Conservation (phyloP, 2,797 vertebrate species). For the Rhynchonycteris naso region DNA sequence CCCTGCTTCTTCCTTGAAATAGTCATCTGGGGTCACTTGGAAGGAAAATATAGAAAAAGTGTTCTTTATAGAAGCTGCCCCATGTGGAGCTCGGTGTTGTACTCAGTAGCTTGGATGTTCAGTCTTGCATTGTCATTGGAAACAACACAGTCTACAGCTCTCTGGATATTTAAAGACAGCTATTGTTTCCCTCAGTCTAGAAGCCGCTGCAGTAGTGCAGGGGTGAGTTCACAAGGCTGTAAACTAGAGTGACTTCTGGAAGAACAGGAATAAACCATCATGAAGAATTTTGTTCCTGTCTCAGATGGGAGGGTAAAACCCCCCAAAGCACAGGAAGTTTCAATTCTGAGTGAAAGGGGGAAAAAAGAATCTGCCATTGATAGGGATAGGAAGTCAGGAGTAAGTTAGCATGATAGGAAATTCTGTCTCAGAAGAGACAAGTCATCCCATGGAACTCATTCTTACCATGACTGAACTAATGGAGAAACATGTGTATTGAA, state of each 20-base stretch:
- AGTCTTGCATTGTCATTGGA: neutral
- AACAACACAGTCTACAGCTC: neutral
- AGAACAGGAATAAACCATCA: neutral
- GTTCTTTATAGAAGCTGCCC: rapidly evolving
- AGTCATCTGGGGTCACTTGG: neutral
- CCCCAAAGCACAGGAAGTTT: neutral
- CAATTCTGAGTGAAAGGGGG: neutral
- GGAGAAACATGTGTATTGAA: neutral
- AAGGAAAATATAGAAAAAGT: neutral
- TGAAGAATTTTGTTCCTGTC: neutral
- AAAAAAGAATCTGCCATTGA: neutral
- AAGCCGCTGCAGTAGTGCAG: neutral
- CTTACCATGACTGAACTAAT: neutral
- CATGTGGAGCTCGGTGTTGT: neutral
- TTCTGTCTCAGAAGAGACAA: neutral
- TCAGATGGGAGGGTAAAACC: neutral
- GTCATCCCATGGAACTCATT: neutral
- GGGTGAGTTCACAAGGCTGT: neutral
- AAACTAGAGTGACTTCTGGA: neutral
- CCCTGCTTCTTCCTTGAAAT: neutral
- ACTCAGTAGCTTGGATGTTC: neutral
- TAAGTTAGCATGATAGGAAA: neutral
- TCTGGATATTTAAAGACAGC: neutral
- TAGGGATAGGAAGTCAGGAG: neutral
- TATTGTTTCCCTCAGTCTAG: neutral